These are phyloP conservation scores for Amyelois transitella DNA, from an alignment of 1,140 invertebrate genomes.

Conservation along the genomic window DNA sequence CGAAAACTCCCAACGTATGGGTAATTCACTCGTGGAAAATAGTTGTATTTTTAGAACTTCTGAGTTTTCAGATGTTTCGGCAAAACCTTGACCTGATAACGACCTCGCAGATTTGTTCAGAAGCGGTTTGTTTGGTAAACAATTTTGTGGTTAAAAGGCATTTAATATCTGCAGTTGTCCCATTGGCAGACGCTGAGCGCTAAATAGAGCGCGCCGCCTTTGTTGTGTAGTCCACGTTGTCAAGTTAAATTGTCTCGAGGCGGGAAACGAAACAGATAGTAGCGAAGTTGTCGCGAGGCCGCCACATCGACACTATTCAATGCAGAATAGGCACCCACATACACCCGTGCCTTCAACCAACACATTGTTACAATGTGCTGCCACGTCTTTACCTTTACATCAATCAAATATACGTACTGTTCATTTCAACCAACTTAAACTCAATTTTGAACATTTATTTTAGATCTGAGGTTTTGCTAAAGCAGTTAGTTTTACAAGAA, in stretches of 20 bases:
- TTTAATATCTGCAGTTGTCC: constrained; percentile 31
- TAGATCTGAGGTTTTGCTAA: too few relatives aligned
- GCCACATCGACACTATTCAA: constrained; percentile 57
- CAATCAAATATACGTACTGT: too few relatives aligned
- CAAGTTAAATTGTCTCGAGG: constrained; percentile 68
- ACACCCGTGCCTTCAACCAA: neutral
- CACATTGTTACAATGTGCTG: constrained; percentile 4
- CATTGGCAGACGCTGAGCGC: constrained; percentile 32
- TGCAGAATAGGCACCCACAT: constrained; percentile 17
- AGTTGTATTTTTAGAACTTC: neutral
- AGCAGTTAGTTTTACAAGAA: too few relatives aligned
- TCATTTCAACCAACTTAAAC: too few relatives aligned
- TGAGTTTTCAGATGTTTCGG: neutral
- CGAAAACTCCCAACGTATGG: constrained; percentile 5
- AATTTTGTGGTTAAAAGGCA: constrained; percentile 3
- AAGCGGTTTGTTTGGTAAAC: neutral
- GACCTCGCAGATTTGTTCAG: neutral
- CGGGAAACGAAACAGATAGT: constrained; percentile 68
- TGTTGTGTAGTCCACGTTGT: constrained; percentile 57
- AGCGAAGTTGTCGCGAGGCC: constrained; percentile 54
- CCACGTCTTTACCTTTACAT: neutral
- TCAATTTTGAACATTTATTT: neutral
- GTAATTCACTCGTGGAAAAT: neutral
- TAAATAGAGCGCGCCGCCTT: constrained; percentile 61
- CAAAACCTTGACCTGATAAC: neutral